phyloP scores from a whole-genome alignment of 2,797 vertebrate species.

The Cephalopachus bancanus region DNA sequence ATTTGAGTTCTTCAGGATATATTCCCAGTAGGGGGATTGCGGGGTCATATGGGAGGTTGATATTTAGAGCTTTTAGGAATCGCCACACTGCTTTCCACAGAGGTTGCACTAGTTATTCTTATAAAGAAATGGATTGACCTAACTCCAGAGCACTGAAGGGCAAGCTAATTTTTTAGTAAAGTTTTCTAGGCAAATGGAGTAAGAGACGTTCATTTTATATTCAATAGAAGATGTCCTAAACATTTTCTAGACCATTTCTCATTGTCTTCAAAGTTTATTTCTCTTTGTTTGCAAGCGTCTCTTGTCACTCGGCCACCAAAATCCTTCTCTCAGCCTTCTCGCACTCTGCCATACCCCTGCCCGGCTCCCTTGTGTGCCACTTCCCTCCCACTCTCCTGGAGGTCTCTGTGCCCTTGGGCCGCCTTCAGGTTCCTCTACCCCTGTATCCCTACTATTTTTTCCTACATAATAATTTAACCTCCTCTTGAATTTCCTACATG shows the following conservation, averaged over 20 bases:
- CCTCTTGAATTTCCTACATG: not conserved
- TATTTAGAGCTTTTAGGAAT: no score
- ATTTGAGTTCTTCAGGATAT: no score
- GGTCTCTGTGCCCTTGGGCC: not conserved
- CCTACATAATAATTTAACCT: not conserved
- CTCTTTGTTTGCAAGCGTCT: slow-evolving; percentile 2
- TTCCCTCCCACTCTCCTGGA: not conserved
- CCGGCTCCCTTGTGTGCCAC: not conserved
- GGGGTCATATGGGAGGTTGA: no score
- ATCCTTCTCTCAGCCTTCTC: not conserved
- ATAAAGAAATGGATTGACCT: not conserved
- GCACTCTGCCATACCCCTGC: no score
- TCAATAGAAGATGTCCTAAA: not conserved
- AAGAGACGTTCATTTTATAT: not conserved
- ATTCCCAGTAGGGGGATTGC: no score
- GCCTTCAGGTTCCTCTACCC: not conserved
- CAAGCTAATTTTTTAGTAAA: not conserved
- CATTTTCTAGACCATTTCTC: not conserved
- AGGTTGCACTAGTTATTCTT: no score
- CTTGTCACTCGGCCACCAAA: not conserved
- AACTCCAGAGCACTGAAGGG: not conserved
- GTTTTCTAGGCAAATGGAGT: not conserved
- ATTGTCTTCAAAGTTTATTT: slow-evolving; percentile 26
- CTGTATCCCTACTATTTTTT: not conserved
- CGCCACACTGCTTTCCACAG: no score